Base-by-base conservation (phyloP, 1,140 invertebrate species). In the Microplitis mediator region DNA sequence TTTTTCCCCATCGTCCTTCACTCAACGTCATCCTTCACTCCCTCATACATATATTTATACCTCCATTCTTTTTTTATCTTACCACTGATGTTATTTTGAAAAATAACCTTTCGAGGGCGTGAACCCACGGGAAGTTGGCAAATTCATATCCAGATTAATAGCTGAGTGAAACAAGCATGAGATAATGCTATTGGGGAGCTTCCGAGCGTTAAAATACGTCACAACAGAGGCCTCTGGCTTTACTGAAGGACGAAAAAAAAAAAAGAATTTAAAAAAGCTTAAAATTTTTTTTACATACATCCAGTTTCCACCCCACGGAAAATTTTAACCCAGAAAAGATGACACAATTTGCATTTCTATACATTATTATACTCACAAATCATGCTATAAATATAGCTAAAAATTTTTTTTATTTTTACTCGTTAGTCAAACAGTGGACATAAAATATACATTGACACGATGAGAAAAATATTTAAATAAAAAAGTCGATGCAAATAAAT, bases 301-400 rank as follows among this genome's bases (percentile, higher is more conserved):
- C 11, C 23, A 13, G 23, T 34, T 16, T 34, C 4, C 51, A 65
- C 23, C 39, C 63, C 36, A 65, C 63, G 16, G 51, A 9, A 51
- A 65, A 65, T 65, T 64, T 32, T n/a, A 14, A 45, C 34, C 35
- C 62, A 64, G 35, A 64, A 64, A 8, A 39, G 62, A 64, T 39
- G 62, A 64, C 62, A 39, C n/a, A 5, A 39, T 64, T 64, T 64
- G 16, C 32, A 64, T 64, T 36, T 64, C 36, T 64, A 39, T 64
- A 31, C 34, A n/a, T 64, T 60, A 60, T 34, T 32, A 31, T 32
- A 64, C 13, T 64, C 34, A 32, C 62, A 64, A 54, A 54, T 54
- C 13, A 54, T 14, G 4, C 16, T 54, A 54, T 54, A 54, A 16
- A 54, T 54, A 54, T 16, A 54, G 5, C 13, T 16, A 4, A 13